A percentile compares a stretch with the other conserved stretches of the same genome.
These are phyloP conservation scores for Champsocephalus gunnari DNA, from an alignment of 2,797 vertebrate species.

Conservation along the genomic window DNA sequence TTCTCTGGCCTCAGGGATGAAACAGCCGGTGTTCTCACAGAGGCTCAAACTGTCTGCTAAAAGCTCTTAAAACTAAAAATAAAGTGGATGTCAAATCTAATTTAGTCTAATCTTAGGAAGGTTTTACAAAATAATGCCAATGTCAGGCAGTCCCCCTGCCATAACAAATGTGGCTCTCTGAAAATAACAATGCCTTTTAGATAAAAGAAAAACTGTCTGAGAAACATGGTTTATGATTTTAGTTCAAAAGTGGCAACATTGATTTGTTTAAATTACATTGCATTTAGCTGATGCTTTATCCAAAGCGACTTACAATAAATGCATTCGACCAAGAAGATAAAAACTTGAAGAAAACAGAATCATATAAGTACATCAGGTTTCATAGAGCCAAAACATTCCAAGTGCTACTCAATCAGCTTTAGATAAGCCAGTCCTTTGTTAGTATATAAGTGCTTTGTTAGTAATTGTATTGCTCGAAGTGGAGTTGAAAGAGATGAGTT, in stretches of 20 bases:
- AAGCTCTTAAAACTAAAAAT: constrained; percentile 6
- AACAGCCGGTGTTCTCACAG: constrained; percentile 22
- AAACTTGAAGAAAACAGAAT: no score
- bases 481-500: no score
- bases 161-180: background rate
- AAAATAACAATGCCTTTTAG: background rate
- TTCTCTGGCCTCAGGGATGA: constrained; percentile 60
- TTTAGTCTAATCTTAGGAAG: background rate
- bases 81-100: background rate
- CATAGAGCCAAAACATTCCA: no score
- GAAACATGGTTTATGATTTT: background rate
- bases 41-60: constrained; percentile 7
- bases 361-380: no score
- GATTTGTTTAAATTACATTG: no score
- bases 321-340: no score
- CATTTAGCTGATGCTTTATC: no score
- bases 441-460: no score
- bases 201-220: background rate
- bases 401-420: no score
- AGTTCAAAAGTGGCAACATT: background rate
- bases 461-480: no score
- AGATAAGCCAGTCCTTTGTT: no score
- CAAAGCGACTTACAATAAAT: no score
- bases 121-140: background rate
- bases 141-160: background rate